A percentile compares a stretch with the other conserved stretches of the same genome.
phyloP scores from a whole-genome alignment of 2,113 vertebrate genomes.

The Epinephelus fuscoguttatus region DNA sequence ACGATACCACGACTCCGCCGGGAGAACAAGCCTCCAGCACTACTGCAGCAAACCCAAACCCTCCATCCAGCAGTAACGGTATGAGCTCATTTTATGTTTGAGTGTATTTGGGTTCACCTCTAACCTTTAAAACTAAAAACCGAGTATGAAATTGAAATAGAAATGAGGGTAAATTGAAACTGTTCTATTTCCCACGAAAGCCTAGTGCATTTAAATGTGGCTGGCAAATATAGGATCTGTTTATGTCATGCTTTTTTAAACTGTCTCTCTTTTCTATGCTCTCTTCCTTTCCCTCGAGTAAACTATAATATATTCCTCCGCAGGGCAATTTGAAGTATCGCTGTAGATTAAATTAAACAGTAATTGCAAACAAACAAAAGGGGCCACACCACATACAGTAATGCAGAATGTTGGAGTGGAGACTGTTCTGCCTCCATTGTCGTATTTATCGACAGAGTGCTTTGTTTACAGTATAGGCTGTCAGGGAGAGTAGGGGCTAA shows the following conservation, averaged over 20 bases:
- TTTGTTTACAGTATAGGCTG: conserved; percentile 45
- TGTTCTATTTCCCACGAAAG: conserved; percentile 7
- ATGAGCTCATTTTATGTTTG: conserved; percentile 13
- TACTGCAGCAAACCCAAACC: conserved; percentile 21
- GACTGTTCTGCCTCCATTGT: conserved; percentile 35
- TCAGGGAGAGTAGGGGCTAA: conserved; percentile 7
- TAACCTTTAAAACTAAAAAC: conserved; percentile 15
- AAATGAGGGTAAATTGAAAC: not conserved
- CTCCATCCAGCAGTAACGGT: conserved; percentile 58
- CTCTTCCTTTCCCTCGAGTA: conserved; percentile 44
- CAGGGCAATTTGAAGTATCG: conserved; percentile 62
- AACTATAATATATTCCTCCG: conserved; percentile 56
- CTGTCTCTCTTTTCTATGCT: conserved; percentile 32
- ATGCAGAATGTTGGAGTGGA: conserved; percentile 26
- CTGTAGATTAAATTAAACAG: conserved; percentile 71
- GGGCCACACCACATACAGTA: conserved; percentile 19
- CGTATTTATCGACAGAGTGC: conserved; percentile 40
- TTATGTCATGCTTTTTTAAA: conserved; percentile 47
- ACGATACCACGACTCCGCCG: conserved; percentile 20
- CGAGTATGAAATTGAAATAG: conserved; percentile 13
- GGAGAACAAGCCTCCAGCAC: conserved; percentile 40
- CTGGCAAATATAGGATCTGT: conserved; percentile 51
- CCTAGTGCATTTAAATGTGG: conserved; percentile 29
- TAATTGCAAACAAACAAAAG: conserved; percentile 71
- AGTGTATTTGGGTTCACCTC: conserved; percentile 8